Conservation (phyloP, 1,140 invertebrate species). For the Hermetia illucens region DNA sequence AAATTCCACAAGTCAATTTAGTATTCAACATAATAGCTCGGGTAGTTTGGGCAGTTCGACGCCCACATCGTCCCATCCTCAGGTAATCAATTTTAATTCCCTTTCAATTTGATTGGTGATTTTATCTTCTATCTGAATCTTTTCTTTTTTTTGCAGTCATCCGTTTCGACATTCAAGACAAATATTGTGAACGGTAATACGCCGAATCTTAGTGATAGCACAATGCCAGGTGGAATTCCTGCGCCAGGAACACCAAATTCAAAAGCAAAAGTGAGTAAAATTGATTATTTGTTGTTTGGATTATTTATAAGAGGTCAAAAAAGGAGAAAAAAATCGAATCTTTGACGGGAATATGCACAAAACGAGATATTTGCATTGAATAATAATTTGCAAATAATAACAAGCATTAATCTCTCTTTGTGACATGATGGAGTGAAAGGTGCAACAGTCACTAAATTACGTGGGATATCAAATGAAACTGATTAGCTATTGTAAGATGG, state of each 20-base stretch:
- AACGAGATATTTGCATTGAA: no score
- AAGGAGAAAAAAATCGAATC: no score
- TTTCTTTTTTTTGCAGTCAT: conserved; percentile 16
- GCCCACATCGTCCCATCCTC: conserved; percentile 26
- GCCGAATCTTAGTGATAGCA: conserved; percentile 31
- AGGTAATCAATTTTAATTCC: conserved; percentile 11
- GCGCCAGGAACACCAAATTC: conserved; percentile 58
- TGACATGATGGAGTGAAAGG: no score
- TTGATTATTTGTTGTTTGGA: no score
- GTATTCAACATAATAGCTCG: conserved; percentile 29
- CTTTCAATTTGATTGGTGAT: conserved; percentile 1
- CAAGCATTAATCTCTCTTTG: no score
- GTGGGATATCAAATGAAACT: no score
- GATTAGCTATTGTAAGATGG: no score
- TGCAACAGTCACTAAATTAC: no score
- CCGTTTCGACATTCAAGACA: conserved; percentile 29
- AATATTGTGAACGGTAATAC: conserved; percentile 27
- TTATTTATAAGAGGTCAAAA: no score
- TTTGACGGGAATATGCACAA: no score
- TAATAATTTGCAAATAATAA: no score
- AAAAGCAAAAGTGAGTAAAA: conserved; percentile 41
- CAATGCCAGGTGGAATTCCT: conserved; percentile 55
- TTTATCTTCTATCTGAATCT: neutral
- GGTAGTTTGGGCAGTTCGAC: conserved; percentile 30
- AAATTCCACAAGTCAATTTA: conserved; percentile 29